Percentiles rank a stretch among this genome's conserved stretches.
These are phyloP conservation scores for Onychorhynchus coronatus DNA, from an alignment of 2,113 vertebrate species.

Conservation along the genomic window DNA sequence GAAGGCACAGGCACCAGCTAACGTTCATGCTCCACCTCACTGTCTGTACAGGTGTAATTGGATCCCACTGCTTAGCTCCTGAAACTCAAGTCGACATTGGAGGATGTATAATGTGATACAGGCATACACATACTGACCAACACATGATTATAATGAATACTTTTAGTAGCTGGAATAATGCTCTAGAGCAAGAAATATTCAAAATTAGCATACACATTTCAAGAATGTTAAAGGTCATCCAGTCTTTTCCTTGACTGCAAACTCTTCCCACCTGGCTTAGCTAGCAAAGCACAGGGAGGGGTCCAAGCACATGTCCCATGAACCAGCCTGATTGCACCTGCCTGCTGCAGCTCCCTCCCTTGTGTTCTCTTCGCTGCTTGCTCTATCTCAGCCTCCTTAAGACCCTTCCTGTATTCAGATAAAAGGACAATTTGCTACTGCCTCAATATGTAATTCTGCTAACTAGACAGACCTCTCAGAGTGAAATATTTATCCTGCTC, in stretches of 20 bases:
- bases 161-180: not conserved
- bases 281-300: rapidly evolving
- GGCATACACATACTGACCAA: rapidly evolving
- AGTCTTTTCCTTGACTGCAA: not conserved
- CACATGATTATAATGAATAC: not conserved
- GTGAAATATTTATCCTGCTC: conserved; percentile 21
- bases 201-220: not conserved
- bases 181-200: not conserved
- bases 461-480: not conserved
- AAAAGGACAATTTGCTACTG: not conserved
- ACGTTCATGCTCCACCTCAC: not conserved
- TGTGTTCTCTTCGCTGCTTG: not conserved
- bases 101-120: rapidly evolving
- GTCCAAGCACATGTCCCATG: not conserved
- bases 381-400: not conserved
- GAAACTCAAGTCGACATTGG: not conserved
- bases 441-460: not conserved
- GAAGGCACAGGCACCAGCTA: not conserved
- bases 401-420: not conserved
- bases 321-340: not conserved
- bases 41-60: not conserved
- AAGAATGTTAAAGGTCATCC: not conserved
- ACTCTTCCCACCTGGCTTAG: not conserved
- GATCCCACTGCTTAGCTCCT: not conserved
- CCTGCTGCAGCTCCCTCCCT: not conserved